phyloP scores from a whole-genome alignment of 2,888 invertebrate genomes.

The Arctia plantaginis region DNA sequence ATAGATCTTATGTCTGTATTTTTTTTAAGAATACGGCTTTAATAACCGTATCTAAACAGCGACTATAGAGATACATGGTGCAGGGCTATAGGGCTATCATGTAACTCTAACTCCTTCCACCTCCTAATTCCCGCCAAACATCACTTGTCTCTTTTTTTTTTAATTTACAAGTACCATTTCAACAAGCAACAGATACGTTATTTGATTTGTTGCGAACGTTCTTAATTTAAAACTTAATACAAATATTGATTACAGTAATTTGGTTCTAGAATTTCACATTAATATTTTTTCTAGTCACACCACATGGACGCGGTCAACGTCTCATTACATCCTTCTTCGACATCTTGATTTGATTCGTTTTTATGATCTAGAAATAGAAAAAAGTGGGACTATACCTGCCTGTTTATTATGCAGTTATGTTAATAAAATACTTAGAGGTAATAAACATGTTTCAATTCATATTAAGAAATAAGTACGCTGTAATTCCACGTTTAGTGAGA shows the following conservation, averaged over 20 bases:
- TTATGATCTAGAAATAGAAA: background rate
- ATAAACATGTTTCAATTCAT: background rate
- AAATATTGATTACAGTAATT: background rate
- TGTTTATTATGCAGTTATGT: background rate
- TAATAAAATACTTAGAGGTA: background rate
- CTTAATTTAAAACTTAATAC: background rate
- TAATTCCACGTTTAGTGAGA: background rate
- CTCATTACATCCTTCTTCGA: background rate
- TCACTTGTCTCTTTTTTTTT: no score
- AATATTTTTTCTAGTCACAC: background rate
- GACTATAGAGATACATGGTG: background rate
- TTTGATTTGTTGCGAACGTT: background rate
- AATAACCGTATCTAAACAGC: background rate
- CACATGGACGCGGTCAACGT: background rate
- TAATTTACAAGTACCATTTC: background rate
- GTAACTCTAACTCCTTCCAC: background rate
- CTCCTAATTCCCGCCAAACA: no score
- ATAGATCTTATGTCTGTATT: background rate
- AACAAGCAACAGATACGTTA: background rate
- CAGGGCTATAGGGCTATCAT: background rate
- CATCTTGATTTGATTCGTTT: constrained; percentile 2
- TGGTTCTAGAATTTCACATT: background rate
- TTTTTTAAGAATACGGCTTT: background rate
- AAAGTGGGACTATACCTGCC: background rate
- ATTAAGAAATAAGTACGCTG: no score